Conservation (phyloP, 2,888 invertebrate species). For the Eupeodes latifasciatus region DNA sequence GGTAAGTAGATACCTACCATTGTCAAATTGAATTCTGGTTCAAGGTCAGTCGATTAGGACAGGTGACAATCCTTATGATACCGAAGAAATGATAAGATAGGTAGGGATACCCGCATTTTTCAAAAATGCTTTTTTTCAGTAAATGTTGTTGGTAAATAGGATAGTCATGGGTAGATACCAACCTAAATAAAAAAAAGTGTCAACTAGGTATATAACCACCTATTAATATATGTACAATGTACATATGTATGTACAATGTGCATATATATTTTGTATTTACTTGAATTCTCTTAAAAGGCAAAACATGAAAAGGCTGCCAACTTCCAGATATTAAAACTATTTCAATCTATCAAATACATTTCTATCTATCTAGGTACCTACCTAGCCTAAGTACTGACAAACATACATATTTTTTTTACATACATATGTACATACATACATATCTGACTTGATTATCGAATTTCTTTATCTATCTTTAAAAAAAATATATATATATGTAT, state of each 20-base stretch:
- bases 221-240: no score
- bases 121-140: no score
- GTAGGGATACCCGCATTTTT: neutral
- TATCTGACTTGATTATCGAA: constrained; percentile 28
- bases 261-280: neutral
- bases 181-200: no score
- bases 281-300: neutral
- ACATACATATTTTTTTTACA: neutral
- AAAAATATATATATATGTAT: neutral
- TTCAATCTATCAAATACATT: neutral
- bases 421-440: neutral
- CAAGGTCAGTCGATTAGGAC: constrained; percentile 9
- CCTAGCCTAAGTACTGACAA: neutral
- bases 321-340: constrained; percentile 11
- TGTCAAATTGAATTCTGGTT: constrained; percentile 3
- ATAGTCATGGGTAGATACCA: no score
- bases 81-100: neutral
- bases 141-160: no score
- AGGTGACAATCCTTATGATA: neutral
- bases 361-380: neutral
- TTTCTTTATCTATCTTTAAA: constrained; percentile 20
- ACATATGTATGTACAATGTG: no score
- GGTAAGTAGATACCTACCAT: no score
- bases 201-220: no score
- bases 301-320: neutral